A percentile compares a stretch with the other conserved stretches of the same genome.
phyloP scores from a whole-genome alignment of 2,797 vertebrate species.

The Labeo calbasu region DNA sequence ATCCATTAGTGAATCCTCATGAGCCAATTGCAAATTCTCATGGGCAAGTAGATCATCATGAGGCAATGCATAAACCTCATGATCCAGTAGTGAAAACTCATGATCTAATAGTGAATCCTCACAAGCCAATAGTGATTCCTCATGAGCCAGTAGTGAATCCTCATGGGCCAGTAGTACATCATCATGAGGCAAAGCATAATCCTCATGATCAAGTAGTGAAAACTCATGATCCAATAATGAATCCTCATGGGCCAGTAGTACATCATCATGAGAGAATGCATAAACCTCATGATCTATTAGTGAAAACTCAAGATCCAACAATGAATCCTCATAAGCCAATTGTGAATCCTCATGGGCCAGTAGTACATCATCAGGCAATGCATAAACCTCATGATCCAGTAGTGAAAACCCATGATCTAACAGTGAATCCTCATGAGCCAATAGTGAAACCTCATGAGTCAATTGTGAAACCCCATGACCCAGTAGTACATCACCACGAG shows the following conservation, averaged over 20 bases:
- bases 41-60: background rate
- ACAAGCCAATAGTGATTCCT: background rate
- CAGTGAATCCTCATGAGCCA: background rate
- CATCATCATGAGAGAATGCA: background rate
- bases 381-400: background rate
- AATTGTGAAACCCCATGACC: background rate
- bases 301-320: background rate
- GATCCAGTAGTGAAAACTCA: background rate
- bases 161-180: background rate
- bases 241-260: background rate
- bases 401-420: background rate
- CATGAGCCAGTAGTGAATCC: background rate
- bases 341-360: too few species aligned
- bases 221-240: background rate
- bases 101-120: background rate
- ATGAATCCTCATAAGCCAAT: background rate
- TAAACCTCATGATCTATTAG: too few species aligned
- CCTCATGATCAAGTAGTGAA: background rate
- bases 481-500: background rate
- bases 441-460: background rate
- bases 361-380: too few species aligned
- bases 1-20: background rate
- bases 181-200: background rate
- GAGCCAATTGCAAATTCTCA: background rate
- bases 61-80: background rate